Percentiles rank a stretch among this genome's conserved stretches.
These are phyloP conservation scores for Torymus texanus DNA, from an alignment of 2,888 invertebrate species.

Conservation along the genomic window DNA sequence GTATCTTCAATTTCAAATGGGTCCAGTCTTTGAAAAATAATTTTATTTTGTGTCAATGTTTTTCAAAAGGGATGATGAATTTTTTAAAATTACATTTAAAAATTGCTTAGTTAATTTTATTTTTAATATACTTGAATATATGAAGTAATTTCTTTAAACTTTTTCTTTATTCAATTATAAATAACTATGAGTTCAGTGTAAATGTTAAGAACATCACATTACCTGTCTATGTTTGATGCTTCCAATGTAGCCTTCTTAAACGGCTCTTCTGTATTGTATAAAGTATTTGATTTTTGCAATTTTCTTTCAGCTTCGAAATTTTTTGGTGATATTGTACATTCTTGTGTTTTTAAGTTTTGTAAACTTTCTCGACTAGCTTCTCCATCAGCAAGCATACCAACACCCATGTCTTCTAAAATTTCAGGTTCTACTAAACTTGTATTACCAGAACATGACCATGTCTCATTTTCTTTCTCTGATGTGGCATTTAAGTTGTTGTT, in stretches of 20 bases:
- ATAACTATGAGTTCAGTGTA: too few species aligned
- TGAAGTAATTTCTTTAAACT: too few species aligned
- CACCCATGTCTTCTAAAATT: slow-evolving; percentile 79
- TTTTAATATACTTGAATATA: too few species aligned
- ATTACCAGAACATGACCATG: slow-evolving; percentile 70
- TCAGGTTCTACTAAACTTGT: slow-evolving; percentile 75
- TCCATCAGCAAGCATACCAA: slow-evolving; percentile 79
- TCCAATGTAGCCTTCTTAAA: slow-evolving; percentile 64
- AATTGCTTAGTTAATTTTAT: too few species aligned
- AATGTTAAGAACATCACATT: background rate
- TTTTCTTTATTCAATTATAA: too few species aligned
- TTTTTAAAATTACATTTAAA: too few species aligned
- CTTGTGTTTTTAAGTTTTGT: slow-evolving; percentile 69
- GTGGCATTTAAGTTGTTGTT: slow-evolving; percentile 69
- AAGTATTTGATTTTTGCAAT: slow-evolving; percentile 58
- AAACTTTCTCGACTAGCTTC: slow-evolving; percentile 72
- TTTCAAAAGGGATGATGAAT: too few species aligned
- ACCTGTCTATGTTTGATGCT: slow-evolving; percentile 64
- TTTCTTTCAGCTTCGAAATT: slow-evolving; percentile 63
- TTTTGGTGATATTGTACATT: slow-evolving; percentile 68
- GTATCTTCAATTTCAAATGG: slow-evolving; percentile 61
- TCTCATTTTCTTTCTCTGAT: slow-evolving; percentile 62
- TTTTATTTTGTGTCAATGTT: background rate
- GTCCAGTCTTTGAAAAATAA: slow-evolving; percentile 49
- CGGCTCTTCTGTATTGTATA: slow-evolving; percentile 62